Base-by-base conservation (phyloP, 2,113 vertebrate genomes). In the Campylomormyrus numenius region DNA sequence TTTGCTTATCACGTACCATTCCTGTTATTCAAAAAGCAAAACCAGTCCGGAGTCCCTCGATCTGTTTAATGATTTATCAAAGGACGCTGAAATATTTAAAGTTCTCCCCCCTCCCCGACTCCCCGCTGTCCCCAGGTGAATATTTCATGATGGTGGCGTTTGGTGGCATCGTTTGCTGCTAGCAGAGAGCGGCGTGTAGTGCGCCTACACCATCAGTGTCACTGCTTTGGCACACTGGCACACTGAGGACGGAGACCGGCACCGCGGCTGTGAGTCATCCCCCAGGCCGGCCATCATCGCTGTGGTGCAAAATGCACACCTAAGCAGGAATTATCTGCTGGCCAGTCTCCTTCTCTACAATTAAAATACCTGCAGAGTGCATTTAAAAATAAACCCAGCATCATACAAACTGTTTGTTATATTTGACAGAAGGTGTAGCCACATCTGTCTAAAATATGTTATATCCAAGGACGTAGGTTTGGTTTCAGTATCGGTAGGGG, bases 1-100 rank as follows among this genome's bases (percentile, higher is more conserved):
- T 35, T 42, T 17, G 56, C 9, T 42, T n/a, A 3, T 66, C 19
- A 27, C 3, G 21, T 13, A n/a, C 19, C 17, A 89, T 88, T 91
- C 58, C 56, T 70, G 87, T 86, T 15, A 91, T 90, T 92, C 89
- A 89, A 90, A 90, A 91, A 89, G 88, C 85, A 92, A 90, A 94
- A 93, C 91, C 91, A 87, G 90, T 89, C 88, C 56, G 53, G n/a
- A 90, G 86, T 48, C 88, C 90, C 91, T 92, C 93, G 89, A 90
- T 80, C 91, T 85, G 91, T 86, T 94, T 77, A 91, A 91, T 92
- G 90, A 94, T 91, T 91, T 87, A 90, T 92, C 80, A 92, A 93
- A 91, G 89, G 66, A 89, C 45, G 6, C 90, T 95, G 35, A 94
- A 94, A 95, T 94, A 95, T 96, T 94, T 90, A 95, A 88, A 4